Conservation (phyloP, 2,797 vertebrate species). For the Chloroceryle inda region DNA sequence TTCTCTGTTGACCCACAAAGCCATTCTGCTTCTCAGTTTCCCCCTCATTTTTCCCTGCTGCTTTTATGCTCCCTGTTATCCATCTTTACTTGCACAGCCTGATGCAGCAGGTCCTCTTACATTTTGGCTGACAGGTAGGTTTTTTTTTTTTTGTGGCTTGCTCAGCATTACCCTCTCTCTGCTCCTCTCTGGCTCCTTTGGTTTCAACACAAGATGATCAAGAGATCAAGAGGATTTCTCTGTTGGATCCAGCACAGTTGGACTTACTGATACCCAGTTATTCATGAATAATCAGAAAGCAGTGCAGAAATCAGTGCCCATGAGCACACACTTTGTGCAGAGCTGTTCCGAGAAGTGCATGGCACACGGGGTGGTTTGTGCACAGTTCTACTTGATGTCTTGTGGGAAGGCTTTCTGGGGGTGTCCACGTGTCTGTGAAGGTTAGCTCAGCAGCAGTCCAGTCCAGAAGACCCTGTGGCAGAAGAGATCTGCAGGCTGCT, state of each 20-base stretch:
- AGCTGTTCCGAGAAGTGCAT: not conserved
- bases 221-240: not conserved
- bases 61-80: fast-evolving
- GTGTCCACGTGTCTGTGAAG: fast-evolving
- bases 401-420: not conserved
- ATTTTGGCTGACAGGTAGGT: not conserved
- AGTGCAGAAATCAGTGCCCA: fast-evolving
- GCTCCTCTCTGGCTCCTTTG: not conserved
- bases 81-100: not conserved
- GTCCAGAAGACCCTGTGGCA: not conserved
- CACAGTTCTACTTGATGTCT: not conserved
- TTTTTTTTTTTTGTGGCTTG: not conserved
- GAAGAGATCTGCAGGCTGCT: not conserved
- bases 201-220: not conserved
- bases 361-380: not conserved
- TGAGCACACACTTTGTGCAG: fast-evolving
- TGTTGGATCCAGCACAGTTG: not conserved
- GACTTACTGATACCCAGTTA: not conserved
- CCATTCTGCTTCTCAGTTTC: not conserved
- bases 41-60: not conserved
- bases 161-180: not conserved
- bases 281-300: not conserved
- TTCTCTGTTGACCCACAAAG: not conserved
- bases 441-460: not conserved
- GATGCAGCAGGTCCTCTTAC: not conserved